These are phyloP conservation scores for Pteruthius melanotis DNA, from an alignment of 2,113 vertebrate genomes.

Conservation along the genomic window DNA sequence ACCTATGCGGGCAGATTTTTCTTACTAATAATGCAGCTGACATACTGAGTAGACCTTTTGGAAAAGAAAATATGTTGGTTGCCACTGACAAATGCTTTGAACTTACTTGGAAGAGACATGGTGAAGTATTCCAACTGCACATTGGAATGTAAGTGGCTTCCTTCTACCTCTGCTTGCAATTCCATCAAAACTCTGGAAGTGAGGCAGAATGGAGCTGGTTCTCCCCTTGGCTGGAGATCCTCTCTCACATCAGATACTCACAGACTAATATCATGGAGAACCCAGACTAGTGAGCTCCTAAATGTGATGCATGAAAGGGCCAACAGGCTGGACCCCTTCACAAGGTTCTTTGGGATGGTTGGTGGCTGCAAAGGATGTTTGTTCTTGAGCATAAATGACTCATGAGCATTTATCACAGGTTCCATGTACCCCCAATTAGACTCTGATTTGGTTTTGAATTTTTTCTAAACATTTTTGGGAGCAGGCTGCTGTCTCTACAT, in stretches of 20 bases:
- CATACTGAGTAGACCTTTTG: not conserved
- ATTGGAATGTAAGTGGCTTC: not conserved
- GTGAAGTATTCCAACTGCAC: not conserved
- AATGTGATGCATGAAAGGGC: not conserved
- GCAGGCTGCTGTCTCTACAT: not conserved
- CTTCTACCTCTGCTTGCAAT: not conserved
- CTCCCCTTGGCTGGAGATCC: not conserved
- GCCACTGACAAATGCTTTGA: not conserved
- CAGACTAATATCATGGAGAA: not conserved
- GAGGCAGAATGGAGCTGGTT: not conserved
- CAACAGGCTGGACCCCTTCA: not conserved
- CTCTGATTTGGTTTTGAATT: not conserved
- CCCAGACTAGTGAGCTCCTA: not conserved
- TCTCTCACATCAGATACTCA: not conserved
- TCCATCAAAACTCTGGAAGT: not conserved
- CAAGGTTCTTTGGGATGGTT: not conserved
- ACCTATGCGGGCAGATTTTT: not conserved
- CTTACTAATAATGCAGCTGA: not conserved
- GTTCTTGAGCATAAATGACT: not conserved
- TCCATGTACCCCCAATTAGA: accelerated
- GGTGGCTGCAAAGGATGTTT: not conserved
- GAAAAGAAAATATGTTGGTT: not conserved
- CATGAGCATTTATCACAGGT: not conserved
- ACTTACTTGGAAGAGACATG: not conserved
- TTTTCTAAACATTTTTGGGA: not conserved